phyloP scores from a whole-genome alignment of 2,113 vertebrate genomes.

The Hemicordylus capensis region DNA sequence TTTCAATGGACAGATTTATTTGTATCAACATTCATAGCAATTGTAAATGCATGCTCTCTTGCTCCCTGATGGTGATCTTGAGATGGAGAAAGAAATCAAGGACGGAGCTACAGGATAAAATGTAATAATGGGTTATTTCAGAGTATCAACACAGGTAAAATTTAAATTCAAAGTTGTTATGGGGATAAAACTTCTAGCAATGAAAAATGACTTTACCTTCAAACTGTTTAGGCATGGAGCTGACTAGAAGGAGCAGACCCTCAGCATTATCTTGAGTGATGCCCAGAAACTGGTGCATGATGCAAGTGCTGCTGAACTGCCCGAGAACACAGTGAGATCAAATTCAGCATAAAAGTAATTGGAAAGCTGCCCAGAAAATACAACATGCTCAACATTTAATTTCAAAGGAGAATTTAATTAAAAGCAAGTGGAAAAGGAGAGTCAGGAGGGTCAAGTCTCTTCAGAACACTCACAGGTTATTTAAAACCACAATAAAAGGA shows the following conservation, averaged over 20 bases:
- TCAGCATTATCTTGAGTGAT: neutral
- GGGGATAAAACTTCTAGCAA: neutral
- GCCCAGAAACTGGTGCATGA: neutral
- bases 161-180: neutral
- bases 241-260: neutral
- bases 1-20: neutral
- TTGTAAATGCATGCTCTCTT: neutral
- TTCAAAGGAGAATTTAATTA: constrained; percentile 1
- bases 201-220: neutral
- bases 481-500: neutral
- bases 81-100: neutral
- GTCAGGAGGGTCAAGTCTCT: neutral
- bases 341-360: neutral
- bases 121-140: neutral
- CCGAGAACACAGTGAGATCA: neutral
- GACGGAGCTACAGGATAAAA: neutral
- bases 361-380: neutral
- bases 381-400: neutral
- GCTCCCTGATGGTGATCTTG: too few relatives aligned
- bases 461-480: neutral
- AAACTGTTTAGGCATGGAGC: neutral
- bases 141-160: neutral
- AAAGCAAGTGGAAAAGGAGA: constrained; percentile 3
- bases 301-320: neutral
- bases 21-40: neutral